Percentiles rank a stretch among this genome's conserved stretches.
phyloP scores from a whole-genome alignment of 2,797 vertebrate species.

The Crenichthys baileyi region DNA sequence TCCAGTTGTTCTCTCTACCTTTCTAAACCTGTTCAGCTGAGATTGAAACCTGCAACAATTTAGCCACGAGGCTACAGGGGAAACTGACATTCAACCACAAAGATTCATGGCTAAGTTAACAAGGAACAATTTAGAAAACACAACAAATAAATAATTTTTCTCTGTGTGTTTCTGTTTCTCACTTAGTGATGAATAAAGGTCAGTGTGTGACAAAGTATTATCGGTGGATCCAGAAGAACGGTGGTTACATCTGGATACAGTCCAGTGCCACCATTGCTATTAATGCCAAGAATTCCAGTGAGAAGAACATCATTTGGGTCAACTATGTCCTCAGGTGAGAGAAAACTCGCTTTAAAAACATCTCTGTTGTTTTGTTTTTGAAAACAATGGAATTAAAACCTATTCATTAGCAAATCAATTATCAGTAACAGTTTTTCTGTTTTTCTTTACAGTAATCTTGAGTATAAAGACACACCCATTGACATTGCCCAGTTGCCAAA shows the following conservation, averaged over 20 bases:
- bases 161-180: neutral
- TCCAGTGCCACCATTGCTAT: conserved; percentile 97
- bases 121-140: neutral
- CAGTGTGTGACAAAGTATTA: conserved; percentile 99
- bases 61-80: too few species aligned
- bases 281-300: conserved; percentile 97
- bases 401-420: neutral
- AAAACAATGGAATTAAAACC: neutral
- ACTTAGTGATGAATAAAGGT: conserved; percentile 95
- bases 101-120: neutral
- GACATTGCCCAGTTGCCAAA: conserved; percentile 96
- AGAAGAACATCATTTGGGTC: conserved; percentile 99
- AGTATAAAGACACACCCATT: conserved; percentile 97
- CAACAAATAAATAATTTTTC: neutral
- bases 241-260: conserved; percentile 99
- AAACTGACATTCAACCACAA: too few species aligned
- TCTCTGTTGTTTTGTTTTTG: neutral
- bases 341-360: neutral
- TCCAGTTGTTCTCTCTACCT: too few species aligned
- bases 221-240: conserved; percentile 98
- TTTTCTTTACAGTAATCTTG: conserved; percentile 84
- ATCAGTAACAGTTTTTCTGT: conserved; percentile 2
- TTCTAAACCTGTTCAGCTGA: neutral
- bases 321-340: conserved; percentile 90
- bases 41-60: neutral